Conservation (phyloP, 2,113 vertebrate species). For the Benitochromis conjunctus region DNA sequence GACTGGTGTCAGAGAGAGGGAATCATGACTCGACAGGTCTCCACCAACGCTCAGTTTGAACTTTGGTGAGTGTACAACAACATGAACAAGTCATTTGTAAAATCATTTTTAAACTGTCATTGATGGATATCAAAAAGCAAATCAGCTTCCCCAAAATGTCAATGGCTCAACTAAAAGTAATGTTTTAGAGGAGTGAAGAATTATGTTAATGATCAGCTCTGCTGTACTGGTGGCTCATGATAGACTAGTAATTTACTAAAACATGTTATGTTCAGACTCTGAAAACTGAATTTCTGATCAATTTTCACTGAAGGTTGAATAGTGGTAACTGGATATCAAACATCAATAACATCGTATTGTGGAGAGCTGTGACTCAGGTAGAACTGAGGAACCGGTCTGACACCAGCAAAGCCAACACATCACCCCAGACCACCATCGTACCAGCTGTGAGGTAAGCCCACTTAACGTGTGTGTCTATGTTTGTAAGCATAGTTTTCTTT, state of each 20-base stretch:
- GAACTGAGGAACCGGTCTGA: accelerated
- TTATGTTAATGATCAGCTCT: no score
- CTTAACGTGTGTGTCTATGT: background rate
- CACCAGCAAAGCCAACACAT: background rate
- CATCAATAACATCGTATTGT: accelerated
- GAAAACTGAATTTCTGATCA: background rate
- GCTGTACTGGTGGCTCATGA: background rate
- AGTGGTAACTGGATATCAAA: accelerated
- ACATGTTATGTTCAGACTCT: accelerated
- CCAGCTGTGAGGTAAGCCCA: background rate
- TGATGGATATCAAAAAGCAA: background rate
- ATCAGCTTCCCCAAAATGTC: background rate
- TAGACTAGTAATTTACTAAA: accelerated
- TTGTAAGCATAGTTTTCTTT: no score
- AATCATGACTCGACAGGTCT: accelerated
- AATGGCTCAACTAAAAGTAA: background rate
- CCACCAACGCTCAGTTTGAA: accelerated
- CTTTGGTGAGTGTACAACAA: background rate
- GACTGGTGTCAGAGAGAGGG: background rate
- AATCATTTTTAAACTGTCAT: accelerated
- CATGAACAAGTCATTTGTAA: background rate
- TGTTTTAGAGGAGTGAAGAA: background rate
- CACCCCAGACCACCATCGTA: background rate
- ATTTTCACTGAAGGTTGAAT: background rate
- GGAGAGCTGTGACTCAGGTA: background rate